A percentile compares a stretch with the other conserved stretches of the same genome.
phyloP scores from a whole-genome alignment of 2,113 vertebrate genomes.

The Odocoileus hemionus region DNA sequence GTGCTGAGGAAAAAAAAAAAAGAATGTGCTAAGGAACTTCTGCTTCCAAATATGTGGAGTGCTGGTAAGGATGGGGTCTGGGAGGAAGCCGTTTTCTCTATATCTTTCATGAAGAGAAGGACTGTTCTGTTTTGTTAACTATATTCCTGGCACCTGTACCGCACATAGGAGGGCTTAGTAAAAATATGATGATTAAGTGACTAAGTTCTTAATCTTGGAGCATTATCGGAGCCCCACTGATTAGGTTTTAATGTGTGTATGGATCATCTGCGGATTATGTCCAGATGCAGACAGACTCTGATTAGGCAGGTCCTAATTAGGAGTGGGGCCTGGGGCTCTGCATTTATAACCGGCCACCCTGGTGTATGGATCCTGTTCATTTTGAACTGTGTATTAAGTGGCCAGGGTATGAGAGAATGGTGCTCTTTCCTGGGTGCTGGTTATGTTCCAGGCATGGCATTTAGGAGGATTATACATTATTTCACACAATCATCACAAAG shows the following conservation, averaged over 20 bases:
- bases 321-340: background rate
- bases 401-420: background rate
- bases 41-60: background rate
- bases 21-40: background rate
- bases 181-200: background rate
- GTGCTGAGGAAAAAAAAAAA: too few relatives aligned
- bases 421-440: background rate
- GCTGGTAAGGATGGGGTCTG: background rate
- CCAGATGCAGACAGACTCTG: background rate
- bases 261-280: background rate
- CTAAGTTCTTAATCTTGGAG: background rate
- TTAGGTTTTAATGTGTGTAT: background rate
- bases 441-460: background rate
- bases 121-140: background rate
- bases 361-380: background rate
- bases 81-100: background rate
- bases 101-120: background rate
- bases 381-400: background rate
- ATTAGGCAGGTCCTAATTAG: background rate
- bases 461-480: background rate
- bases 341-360: background rate
- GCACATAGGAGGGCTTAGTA: background rate
- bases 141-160: background rate
- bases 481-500: background rate
- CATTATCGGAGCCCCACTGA: background rate